Conservation (phyloP, 2,113 vertebrate species). For the Brachyhypopomus occidentalis region DNA sequence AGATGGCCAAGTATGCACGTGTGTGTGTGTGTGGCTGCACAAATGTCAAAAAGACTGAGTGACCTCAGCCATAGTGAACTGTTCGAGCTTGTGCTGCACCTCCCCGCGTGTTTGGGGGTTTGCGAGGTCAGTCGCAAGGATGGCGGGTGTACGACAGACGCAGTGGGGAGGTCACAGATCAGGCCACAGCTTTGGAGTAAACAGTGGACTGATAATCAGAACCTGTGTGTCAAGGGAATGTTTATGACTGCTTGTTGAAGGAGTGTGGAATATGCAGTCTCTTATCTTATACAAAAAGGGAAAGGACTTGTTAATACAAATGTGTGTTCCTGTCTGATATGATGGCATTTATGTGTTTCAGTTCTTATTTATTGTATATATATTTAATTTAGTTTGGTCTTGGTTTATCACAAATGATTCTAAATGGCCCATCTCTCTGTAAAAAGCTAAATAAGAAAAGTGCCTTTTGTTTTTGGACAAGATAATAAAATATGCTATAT, state of each 20-base stretch:
- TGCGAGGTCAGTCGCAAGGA: slow-evolving; percentile 11
- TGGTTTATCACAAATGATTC: slow-evolving; percentile 63
- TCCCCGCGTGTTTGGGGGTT: slow-evolving; percentile 8
- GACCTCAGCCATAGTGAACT: slow-evolving; percentile 32
- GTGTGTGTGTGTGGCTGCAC: slow-evolving; percentile 9
- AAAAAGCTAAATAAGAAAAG: slow-evolving; percentile 63
- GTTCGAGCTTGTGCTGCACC: slow-evolving; percentile 10
- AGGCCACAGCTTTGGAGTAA: not conserved
- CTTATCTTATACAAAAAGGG: slow-evolving; percentile 49
- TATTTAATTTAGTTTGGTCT: slow-evolving; percentile 77
- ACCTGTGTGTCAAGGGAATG: slow-evolving; percentile 62
- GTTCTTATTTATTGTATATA: slow-evolving; percentile 77
- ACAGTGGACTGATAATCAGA: slow-evolving; percentile 59
- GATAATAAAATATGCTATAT: slow-evolving; percentile 72
- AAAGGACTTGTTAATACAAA: slow-evolving; percentile 51
- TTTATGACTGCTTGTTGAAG: slow-evolving; percentile 62
- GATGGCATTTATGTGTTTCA: slow-evolving; percentile 60
- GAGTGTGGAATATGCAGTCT: slow-evolving; percentile 46
- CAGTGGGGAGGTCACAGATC: not conserved
- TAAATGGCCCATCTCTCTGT: slow-evolving; percentile 53
- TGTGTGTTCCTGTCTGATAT: slow-evolving; percentile 46
- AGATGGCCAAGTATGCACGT: slow-evolving; percentile 11
- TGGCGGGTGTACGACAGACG: not conserved
- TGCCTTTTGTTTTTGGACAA: slow-evolving; percentile 69
- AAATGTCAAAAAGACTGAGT: slow-evolving; percentile 27